Base-by-base conservation (phyloP, 1,140 invertebrate species). In the Lucilia cuprina region DNA sequence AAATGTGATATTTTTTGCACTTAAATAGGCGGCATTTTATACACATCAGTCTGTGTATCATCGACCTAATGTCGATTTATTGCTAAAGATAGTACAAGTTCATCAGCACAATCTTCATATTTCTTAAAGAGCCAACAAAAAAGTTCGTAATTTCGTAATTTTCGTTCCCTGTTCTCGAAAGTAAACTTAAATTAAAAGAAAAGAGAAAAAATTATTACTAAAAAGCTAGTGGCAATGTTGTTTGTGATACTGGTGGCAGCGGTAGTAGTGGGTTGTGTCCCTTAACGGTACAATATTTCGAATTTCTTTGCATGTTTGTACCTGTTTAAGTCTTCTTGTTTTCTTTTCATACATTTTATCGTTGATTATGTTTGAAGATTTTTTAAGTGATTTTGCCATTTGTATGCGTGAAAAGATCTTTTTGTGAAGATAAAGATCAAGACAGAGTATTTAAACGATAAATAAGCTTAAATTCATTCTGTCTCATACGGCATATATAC, bases 31-130 rank as follows among this genome's bases (percentile, higher is more conserved):
- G 77, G 77, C 77, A 80, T 80, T 50, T 80, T 50, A 19, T 50
- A 19, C 77, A 80, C 77, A 25, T 80, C 77, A 80, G 49, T 47
- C 49, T 80, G n/a, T 80, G 21, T 80, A 80, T 80, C 77, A 80
- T 80, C 77, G 77, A 80, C 77, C 77, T 80, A 19, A 80, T 80
- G 77, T 80, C 50, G 77, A 80, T 80, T 80, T 80, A 80, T 80
- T 50, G 21, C 77, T 41, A 80, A 49, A n/a, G 77, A 80, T 80
- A 80, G 21, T 19, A 49, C 77, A 80, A 30, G 77, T 80, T 80
- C 77, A 80, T 80, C 77, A 80, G 21, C 77, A 80, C 77, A 80
- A 80, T 80, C 77, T 21, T 3, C 10, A 21, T 49, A 9, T 49
- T 21, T 21, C 12, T 49, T 25, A 12, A 12, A 49, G n/a, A 19